These are phyloP conservation scores for cat (Felis catus) DNA, from an alignment of 2,113 vertebrate genomes.

Conservation along the genomic window F.catus_Fca126_mat1.0 CM031420.1:71929001-71929500, in stretches of 20 bases:
- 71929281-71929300: constrained; percentile 32
- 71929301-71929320: constrained; percentile 32
- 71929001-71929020: constrained; percentile 20
- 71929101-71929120: not conserved
- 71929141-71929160: not conserved
- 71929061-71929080: not conserved
- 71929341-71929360: not conserved
- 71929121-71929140: not conserved
- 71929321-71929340: not conserved
- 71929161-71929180: constrained; percentile 4
- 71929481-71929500: not conserved
- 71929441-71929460: not conserved
- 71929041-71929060: constrained; percentile 42
- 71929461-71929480: not conserved
- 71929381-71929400: not conserved
- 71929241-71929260: constrained; percentile 25
- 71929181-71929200: not conserved
- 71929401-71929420: not conserved
- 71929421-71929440: constrained; percentile 15
- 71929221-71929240: not conserved
- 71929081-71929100: constrained; percentile 21
- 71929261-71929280: not conserved
- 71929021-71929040: not conserved
- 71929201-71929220: not conserved
- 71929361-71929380: not conserved